Conservation (phyloP, 2,888 invertebrate species). For the Schizaphis graminum region DNA sequence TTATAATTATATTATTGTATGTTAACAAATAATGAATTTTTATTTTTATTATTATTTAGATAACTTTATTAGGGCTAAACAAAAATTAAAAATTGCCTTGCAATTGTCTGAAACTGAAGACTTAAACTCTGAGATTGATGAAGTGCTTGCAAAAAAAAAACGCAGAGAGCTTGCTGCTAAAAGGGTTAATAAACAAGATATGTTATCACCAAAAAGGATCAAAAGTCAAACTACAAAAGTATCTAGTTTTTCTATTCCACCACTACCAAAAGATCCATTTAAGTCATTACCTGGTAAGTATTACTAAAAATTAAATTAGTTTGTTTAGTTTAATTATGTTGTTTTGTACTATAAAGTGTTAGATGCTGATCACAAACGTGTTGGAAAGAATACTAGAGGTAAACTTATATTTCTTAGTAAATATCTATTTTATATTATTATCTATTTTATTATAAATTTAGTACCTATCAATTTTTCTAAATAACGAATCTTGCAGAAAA, state of each 20-base stretch:
- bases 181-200: not conserved
- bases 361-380: not conserved
- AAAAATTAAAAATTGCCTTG: constrained; percentile 12
- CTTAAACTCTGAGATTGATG: constrained; percentile 6
- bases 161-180: not conserved
- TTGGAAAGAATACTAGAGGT: constrained; percentile 4
- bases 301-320: not conserved
- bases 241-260: not conserved
- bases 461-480: not conserved
- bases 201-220: not conserved
- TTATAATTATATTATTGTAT: not conserved
- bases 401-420: not conserved
- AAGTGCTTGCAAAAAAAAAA: constrained; percentile 1
- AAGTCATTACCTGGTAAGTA: not conserved
- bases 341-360: not conserved
- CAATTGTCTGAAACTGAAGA: not conserved
- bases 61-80: constrained; percentile 17
- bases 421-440: no score
- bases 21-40: not conserved
- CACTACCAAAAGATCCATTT: not conserved
- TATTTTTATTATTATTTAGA: not conserved
- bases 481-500: not conserved
- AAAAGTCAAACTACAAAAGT: not conserved
- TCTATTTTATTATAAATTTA: not conserved
- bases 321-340: not conserved